Evolutionary conservation across 1,140 invertebrate genomes (phyloP).

Genomic region (Eriocheir sinensis): DNA sequence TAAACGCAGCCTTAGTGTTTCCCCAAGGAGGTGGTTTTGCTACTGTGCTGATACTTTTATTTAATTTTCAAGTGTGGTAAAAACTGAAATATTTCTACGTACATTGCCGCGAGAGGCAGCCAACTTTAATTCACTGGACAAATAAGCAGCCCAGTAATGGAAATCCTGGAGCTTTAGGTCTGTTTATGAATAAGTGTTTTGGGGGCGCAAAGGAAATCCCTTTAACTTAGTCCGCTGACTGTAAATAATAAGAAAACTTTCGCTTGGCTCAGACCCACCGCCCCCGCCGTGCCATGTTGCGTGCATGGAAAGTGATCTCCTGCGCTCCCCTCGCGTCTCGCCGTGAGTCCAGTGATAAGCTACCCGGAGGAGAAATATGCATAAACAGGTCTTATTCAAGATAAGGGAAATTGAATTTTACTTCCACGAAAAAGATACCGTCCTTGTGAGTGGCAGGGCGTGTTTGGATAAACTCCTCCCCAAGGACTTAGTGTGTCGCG

Average conservation of each 20-base stretch:
- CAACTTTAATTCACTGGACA: background rate
- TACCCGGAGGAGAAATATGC: background rate
- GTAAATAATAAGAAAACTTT: background rate
- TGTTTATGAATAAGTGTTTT: conserved; percentile 5
- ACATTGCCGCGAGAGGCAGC: background rate
- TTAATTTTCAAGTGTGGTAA: too few species aligned
- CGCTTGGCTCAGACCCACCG: background rate
- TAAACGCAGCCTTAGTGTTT: too few species aligned
- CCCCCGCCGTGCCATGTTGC: background rate
- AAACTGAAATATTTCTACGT: too few species aligned
- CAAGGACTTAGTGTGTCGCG: background rate
- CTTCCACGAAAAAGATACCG: background rate
- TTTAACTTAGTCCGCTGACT: background rate
- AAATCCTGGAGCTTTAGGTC: background rate
- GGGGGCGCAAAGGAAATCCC: background rate
- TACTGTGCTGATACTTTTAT: too few species aligned
- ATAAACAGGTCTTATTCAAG: background rate
- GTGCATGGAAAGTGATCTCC: background rate
- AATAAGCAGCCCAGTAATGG: background rate
- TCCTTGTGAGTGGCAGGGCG: background rate
- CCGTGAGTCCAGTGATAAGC: background rate
- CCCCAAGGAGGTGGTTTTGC: too few species aligned
- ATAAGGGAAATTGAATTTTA: conserved; percentile 26
- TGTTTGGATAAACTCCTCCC: background rate
- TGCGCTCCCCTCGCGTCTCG: background rate